Evolutionary conservation across 2,113 vertebrate species (phyloP), one percentile per base, ranked within the genome.

Genomic region (Pycnonotus jocosus): DNA sequence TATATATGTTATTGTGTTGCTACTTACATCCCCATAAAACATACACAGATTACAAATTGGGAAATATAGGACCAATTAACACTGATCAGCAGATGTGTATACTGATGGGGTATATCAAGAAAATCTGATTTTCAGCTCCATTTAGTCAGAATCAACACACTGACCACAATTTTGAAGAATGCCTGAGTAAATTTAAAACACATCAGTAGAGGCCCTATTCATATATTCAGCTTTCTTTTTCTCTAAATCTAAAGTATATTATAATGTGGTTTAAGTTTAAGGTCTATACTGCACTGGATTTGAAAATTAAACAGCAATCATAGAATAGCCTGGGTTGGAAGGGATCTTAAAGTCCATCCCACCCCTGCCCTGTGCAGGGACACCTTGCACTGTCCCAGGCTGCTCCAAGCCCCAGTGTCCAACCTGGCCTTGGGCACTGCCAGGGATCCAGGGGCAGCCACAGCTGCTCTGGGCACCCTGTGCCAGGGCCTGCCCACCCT

Each of bases 51-150:
- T 96, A 95, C 73, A 97, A 97, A 97, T 77, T 96, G 91, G 64
- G 94, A 95, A 97, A 97, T 71, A 81, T 35, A 86, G 86, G 58
- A 91, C 92, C 97, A 98, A 98, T 98, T 97, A 97, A 91, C 77
- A 86, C 78, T 85, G 88, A 97, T 97, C 90, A 95, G 85, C 66
- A 97, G 78, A 84, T 94, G 82, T 92, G 45, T 74, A 61, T 64
- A 81, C 86, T 73, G 86, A 95, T 85, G 80, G 86, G 81, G 69
- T 81, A 65, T 90, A 94, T 45, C 12, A 47, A 95, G 81, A 89
- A 89, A 92, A 74, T 74, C 54, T 92, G 81, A 96, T 96, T 97
- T 96, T 96, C 92, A 95, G 70, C 91, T 96, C 38, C 69, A 58
- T 95, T 92, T 74, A 86, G 37, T 50, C 81, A 89, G 85, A 93